Conservation (phyloP, 2,888 invertebrate genomes). For the Folsomia manolachei region DNA sequence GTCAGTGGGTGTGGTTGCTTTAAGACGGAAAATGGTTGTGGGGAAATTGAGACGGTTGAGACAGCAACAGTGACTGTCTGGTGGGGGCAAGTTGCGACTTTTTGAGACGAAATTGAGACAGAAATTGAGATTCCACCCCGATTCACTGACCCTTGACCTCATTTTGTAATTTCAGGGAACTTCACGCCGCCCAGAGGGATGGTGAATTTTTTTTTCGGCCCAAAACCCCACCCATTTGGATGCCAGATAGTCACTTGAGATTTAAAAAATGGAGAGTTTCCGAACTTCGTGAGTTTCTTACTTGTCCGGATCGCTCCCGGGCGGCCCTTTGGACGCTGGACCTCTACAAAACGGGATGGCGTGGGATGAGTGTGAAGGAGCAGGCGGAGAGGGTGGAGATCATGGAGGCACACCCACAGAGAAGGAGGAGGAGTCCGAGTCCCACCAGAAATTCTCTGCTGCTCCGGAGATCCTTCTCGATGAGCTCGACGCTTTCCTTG, state of each 20-base stretch:
- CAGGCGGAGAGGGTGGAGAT: constrained; percentile 70
- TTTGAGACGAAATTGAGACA: too few relatives aligned
- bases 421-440: background rate
- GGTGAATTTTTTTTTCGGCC: constrained; percentile 80
- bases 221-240: constrained; percentile 67
- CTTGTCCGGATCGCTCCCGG: constrained; percentile 1
- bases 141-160: too few relatives aligned
- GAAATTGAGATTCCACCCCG: too few relatives aligned
- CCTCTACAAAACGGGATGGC: constrained; percentile 76
- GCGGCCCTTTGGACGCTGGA: constrained; percentile 54
- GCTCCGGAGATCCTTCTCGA: constrained; percentile 49
- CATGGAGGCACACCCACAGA: background rate
- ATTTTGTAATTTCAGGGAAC: constrained; percentile 66
- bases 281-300: constrained; percentile 62
- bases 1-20: too few relatives aligned
- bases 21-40: too few relatives aligned
- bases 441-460: too few relatives aligned
- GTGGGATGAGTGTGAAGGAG: constrained; percentile 77
- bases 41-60: too few relatives aligned
- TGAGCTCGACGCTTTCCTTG: constrained; percentile 48
- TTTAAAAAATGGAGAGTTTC: constrained; percentile 84
- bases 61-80: too few relatives aligned
- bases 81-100: too few relatives aligned
- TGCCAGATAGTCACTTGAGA: constrained; percentile 80
- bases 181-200: constrained; percentile 74